A percentile compares a stretch with the other conserved stretches of the same genome.
Evolutionary conservation across 2,888 invertebrate genomes (phyloP).

Genomic region (Sarcophaga carnaria): DNA sequence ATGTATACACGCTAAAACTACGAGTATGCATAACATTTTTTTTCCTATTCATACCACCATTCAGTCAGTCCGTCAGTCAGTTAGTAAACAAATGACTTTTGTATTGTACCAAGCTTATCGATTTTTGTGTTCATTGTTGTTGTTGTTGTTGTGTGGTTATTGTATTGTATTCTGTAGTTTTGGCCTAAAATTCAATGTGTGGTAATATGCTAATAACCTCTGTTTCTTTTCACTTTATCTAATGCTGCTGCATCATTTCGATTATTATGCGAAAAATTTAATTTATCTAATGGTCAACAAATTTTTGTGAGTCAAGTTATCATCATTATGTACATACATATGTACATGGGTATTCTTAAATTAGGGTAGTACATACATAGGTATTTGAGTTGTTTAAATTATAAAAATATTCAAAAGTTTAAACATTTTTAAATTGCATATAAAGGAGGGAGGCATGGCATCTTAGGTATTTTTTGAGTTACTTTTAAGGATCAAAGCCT

Average conservation of each 20-base stretch:
- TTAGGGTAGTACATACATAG: not conserved
- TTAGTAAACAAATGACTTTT: constrained; percentile 33
- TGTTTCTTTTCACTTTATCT: constrained; percentile 32
- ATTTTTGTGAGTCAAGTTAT: constrained; percentile 4
- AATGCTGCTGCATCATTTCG: constrained; percentile 57
- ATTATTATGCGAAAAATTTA: constrained; percentile 59
- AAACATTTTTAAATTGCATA: too few relatives aligned
- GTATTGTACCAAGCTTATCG: constrained; percentile 41
- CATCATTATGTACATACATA: not conserved
- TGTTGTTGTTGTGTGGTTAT: not conserved
- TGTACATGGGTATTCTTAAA: not conserved
- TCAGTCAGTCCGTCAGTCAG: too few relatives aligned
- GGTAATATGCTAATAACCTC: constrained; percentile 66
- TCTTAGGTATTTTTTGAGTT: too few relatives aligned
- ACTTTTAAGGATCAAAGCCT: too few relatives aligned
- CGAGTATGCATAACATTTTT: constrained; percentile 26
- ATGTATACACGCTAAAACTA: not conserved
- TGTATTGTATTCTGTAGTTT: not conserved
- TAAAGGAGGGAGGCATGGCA: too few relatives aligned
- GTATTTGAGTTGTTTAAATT: not conserved
- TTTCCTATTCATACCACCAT: not conserved
- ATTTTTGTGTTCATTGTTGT: constrained; percentile 37
- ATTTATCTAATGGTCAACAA: constrained; percentile 62
- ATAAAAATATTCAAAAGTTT: not conserved
- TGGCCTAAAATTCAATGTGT: constrained; percentile 52